A percentile compares a stretch with the other conserved stretches of the same genome.
Conservation (phyloP, 2,888 invertebrate species). For the Luperina nickerlii region DNA sequence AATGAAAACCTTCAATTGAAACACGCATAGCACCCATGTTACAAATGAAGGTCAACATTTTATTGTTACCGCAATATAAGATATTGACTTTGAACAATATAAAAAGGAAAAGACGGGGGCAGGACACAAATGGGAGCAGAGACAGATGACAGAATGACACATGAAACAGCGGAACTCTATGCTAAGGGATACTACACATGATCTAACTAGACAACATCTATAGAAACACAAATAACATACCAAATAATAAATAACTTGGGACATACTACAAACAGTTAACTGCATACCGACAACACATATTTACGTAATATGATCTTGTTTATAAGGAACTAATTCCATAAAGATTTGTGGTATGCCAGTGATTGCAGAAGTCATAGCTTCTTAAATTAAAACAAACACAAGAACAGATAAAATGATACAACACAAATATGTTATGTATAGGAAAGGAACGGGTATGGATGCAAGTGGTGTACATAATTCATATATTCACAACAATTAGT, state of each 20-base stretch:
- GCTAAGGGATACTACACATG: constrained; percentile 69
- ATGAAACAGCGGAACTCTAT: constrained; percentile 68
- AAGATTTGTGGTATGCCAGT: constrained; percentile 47
- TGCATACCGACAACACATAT: constrained; percentile 49
- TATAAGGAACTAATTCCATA: constrained; percentile 37
- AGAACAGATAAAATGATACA: constrained; percentile 67
- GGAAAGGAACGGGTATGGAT: constrained; percentile 82
- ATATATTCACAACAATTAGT: constrained; percentile 86
- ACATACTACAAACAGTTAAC: constrained; percentile 47
- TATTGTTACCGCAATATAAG: constrained; percentile 67
- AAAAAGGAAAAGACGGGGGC: constrained; percentile 66
- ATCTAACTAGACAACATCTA: constrained; percentile 71
- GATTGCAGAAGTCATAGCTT: constrained; percentile 43
- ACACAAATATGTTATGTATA: constrained; percentile 68
- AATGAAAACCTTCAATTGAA: constrained; percentile 81
- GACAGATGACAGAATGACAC: constrained; percentile 67
- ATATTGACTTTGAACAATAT: constrained; percentile 77
- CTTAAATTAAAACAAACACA: constrained; percentile 52
- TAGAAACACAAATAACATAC: constrained; percentile 64
- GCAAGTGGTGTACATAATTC: constrained; percentile 87
- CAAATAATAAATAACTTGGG: constrained; percentile 61
- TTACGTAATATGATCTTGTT: constrained; percentile 34
- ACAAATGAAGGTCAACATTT: constrained; percentile 82
- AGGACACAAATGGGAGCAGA: constrained; percentile 65
- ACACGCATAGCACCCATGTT: constrained; percentile 70